Evolutionary conservation across 2,888 invertebrate species (phyloP).

Genomic region (Entomobrya multifasciata): DNA sequence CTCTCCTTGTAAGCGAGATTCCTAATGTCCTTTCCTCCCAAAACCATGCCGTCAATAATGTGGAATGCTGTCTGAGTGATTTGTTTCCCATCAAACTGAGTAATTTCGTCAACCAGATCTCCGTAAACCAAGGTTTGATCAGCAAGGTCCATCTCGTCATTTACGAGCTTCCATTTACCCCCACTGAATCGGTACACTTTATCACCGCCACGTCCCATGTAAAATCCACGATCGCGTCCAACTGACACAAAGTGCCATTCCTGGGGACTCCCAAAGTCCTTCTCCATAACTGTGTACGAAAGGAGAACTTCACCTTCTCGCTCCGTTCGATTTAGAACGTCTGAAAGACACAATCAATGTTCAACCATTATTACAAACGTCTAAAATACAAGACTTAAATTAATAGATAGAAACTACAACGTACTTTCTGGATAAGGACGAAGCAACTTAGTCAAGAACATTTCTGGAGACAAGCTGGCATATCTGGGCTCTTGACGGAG

Average conservation of each 20-base stretch:
- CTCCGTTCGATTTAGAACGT: constrained; percentile 66
- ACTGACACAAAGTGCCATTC: constrained; percentile 77
- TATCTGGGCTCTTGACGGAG: constrained; percentile 63
- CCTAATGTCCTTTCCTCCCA: constrained; percentile 88
- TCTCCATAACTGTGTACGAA: constrained; percentile 67
- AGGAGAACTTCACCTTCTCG: constrained; percentile 75
- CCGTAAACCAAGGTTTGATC: constrained; percentile 88
- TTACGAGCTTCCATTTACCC: constrained; percentile 81
- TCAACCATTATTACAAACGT: too few species aligned
- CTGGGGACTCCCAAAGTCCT: constrained; percentile 71
- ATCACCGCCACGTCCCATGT: constrained; percentile 81
- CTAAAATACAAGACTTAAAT: too few species aligned
- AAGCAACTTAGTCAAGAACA: constrained; percentile 70
- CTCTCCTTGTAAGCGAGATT: constrained; percentile 85
- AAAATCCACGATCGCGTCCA: constrained; percentile 78
- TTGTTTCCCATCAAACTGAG: constrained; percentile 84
- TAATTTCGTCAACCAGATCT: constrained; percentile 87
- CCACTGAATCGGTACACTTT: constrained; percentile 84
- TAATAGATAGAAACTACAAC: too few species aligned
- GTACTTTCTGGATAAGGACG: constrained; percentile 74
- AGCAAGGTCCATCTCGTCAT: constrained; percentile 84
- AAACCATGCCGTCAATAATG: constrained; percentile 88
- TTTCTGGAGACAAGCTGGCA: constrained; percentile 49
- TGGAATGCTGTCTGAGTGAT: constrained; percentile 86
- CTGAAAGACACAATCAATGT: too few species aligned